phyloP scores from a whole-genome alignment of 2,797 vertebrate genomes.

The Ctenopoma kingsleyae region DNA sequence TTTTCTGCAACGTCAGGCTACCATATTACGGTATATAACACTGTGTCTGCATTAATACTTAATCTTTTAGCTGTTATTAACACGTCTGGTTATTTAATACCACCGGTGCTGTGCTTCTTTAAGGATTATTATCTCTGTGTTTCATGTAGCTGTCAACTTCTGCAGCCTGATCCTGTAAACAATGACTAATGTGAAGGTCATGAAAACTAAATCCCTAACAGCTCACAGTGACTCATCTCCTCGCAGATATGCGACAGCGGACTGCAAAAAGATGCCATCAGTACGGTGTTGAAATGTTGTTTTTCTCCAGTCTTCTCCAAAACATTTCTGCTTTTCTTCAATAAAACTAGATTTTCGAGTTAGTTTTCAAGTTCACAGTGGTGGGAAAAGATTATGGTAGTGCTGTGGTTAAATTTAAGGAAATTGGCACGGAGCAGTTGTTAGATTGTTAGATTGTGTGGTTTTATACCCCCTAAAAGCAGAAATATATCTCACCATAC shows the following conservation, averaged over 20 bases:
- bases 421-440: neutral
- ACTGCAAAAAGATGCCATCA: neutral
- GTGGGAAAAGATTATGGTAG: too few species aligned
- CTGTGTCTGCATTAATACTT: too few species aligned
- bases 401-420: neutral
- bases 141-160: neutral
- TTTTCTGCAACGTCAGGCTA: too few species aligned
- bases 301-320: slow-evolving; percentile 5
- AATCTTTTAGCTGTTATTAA: too few species aligned
- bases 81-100: neutral
- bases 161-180: slow-evolving; percentile 27
- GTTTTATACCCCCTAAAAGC: neutral
- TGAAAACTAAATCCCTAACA: slow-evolving; percentile 13
- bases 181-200: slow-evolving; percentile 26
- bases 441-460: neutral
- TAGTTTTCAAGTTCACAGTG: too few species aligned
- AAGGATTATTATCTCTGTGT: neutral
- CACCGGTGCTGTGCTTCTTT: neutral
- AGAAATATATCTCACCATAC: neutral
- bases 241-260: slow-evolving; percentile 16
- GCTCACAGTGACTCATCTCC: slow-evolving; percentile 37
- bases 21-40: too few species aligned
- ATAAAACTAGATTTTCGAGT: neutral
- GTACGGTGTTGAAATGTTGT: neutral
- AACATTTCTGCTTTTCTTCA: neutral